Evolutionary conservation across 64 coral and sea anemone genomes (phyloP).

Genomic region (Stichodactyla helianthus): DNA sequence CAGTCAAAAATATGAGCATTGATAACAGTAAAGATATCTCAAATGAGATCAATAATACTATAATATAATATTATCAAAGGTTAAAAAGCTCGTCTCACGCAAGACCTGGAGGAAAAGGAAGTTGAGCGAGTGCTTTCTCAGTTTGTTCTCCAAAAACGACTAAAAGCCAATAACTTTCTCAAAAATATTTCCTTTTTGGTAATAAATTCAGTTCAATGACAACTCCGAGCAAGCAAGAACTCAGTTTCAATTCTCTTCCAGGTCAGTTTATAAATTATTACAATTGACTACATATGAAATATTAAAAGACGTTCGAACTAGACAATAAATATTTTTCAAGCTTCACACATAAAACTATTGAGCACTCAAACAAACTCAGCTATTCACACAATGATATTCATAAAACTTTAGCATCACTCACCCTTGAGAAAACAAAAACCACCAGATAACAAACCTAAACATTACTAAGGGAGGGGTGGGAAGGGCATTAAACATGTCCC

Average conservation of each 20-base stretch:
- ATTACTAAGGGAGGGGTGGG: neutral
- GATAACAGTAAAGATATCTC: constrained; percentile 4
- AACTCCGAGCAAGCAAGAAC: neutral
- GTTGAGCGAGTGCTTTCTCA: too few species aligned
- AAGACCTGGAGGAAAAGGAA: neutral
- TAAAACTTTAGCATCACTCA: neutral
- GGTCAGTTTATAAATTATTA: neutral
- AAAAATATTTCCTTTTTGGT: neutral
- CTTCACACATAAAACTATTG: neutral
- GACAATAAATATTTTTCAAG: constrained; percentile 7
- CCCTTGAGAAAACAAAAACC: too few species aligned
- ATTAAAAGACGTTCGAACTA: neutral
- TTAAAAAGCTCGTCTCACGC: neutral
- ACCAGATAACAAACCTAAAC: neutral
- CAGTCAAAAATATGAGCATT: neutral
- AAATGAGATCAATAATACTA: constrained; percentile 8
- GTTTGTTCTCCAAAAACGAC: too few species aligned
- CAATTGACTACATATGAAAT: constrained; percentile 6
- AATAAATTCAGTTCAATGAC: neutral
- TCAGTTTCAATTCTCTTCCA: neutral
- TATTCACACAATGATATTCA: neutral
- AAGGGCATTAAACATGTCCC: neutral
- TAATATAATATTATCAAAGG: neutral
- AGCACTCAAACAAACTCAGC: neutral
- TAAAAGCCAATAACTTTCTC: neutral